A percentile compares a stretch with the other conserved stretches of the same genome.
These are phyloP conservation scores for Pangasius krempfi DNA, from an alignment of 2,797 vertebrate genomes.

Conservation along the genomic window DNA sequence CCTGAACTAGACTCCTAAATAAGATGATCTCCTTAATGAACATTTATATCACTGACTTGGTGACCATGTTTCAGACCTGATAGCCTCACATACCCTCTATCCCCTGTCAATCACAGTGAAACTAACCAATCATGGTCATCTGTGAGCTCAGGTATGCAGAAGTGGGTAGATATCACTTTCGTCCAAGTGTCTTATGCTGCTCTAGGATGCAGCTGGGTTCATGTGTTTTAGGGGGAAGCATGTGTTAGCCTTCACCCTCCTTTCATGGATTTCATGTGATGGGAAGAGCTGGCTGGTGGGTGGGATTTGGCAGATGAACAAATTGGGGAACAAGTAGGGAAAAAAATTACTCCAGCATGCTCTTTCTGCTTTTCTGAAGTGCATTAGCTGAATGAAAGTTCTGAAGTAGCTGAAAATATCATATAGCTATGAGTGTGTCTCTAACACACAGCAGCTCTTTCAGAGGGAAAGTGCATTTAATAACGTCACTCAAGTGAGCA, in stretches of 20 bases:
- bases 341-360: background rate
- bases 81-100: background rate
- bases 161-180: background rate
- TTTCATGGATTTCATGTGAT: background rate
- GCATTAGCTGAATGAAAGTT: slow-evolving; percentile 4
- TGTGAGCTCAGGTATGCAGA: background rate
- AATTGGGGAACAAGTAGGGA: background rate
- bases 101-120: background rate
- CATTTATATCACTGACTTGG: background rate
- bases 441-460: background rate
- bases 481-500: background rate
- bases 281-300: background rate
- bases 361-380: background rate
- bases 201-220: background rate
- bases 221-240: background rate
- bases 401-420: background rate
- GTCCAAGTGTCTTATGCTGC: background rate
- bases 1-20: background rate
- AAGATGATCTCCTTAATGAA: background rate
- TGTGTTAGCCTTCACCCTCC: background rate
- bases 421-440: background rate
- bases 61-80: background rate
- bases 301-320: slow-evolving; percentile 3
- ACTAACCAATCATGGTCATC: background rate
- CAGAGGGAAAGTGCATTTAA: background rate